A percentile compares a stretch with the other conserved stretches of the same genome.
These are phyloP conservation scores for Drosophila sordidapex DNA, from an alignment of 2,888 invertebrate species.

Conservation along the genomic window DNA sequence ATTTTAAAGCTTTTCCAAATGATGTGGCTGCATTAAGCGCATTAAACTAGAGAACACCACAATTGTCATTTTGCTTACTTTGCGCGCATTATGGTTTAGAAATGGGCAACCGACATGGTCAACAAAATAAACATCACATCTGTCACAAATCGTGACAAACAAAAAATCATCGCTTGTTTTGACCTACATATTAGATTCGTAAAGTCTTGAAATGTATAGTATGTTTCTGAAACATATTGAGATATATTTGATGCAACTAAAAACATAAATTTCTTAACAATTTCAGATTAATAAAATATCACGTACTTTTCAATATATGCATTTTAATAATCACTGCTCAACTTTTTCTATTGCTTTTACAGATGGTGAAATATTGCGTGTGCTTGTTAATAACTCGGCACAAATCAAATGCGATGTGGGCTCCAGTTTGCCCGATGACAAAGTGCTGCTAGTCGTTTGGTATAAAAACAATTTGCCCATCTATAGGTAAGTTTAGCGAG, in stretches of 20 bases:
- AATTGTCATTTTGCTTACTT: conserved; percentile 43
- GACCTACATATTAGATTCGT: background rate
- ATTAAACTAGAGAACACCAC: conserved; percentile 41
- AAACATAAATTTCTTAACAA: background rate
- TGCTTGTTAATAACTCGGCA: conserved; percentile 90
- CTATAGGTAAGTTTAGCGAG: conserved; percentile 89
- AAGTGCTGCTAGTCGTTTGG: conserved; percentile 94
- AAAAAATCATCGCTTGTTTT: conserved; percentile 10
- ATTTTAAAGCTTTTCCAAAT: conserved; percentile 76
- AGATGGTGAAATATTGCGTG: conserved; percentile 85
- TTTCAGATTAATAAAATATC: background rate
- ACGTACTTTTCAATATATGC: background rate
- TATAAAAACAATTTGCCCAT: conserved; percentile 95
- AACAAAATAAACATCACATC: conserved; percentile 33
- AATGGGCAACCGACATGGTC: background rate
- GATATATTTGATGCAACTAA: background rate
- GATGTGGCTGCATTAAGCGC: conserved; percentile 44
- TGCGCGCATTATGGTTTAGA: conserved; percentile 32
- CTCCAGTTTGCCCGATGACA: conserved; percentile 91
- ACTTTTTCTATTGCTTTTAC: conserved; percentile 53
- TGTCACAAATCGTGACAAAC: conserved; percentile 25
- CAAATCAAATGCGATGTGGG: conserved; percentile 94
- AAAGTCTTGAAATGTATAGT: background rate
- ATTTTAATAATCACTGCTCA: background rate
- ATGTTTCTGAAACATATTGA: background rate